Percentiles rank a stretch among this genome's conserved stretches.
Conservation (phyloP, 2,888 invertebrate genomes). For the Xestia sexstrigata region DNA sequence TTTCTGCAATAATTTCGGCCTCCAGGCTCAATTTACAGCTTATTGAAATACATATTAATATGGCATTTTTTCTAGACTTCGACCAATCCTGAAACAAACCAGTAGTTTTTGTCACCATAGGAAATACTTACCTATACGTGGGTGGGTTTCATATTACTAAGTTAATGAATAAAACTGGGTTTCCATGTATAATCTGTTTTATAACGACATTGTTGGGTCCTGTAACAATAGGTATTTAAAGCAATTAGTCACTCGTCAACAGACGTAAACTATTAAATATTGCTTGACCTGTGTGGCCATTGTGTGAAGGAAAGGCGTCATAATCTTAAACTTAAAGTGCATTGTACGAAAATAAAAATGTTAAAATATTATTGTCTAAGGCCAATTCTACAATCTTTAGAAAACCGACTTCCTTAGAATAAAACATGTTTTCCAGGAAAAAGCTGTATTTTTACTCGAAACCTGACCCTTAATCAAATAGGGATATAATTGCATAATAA, state of each 20-base stretch:
- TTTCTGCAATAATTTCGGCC: background rate
- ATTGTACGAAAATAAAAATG: conserved; percentile 10
- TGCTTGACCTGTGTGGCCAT: conserved; percentile 39
- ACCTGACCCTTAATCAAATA: background rate
- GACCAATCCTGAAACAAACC: background rate
- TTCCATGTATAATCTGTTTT: conserved; percentile 41
- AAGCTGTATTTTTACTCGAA: background rate
- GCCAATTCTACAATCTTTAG: background rate
- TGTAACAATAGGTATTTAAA: conserved; percentile 53
- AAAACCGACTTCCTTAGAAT: background rate
- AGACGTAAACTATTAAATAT: conserved; percentile 43
- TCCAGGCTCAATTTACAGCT: background rate
- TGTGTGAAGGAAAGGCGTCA: conserved; percentile 35
- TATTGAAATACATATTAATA: no score
- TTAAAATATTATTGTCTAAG: background rate
- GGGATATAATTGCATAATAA: background rate
- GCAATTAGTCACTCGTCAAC: conserved; percentile 50
- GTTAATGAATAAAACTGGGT: conserved; percentile 26
- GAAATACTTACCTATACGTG: background rate
- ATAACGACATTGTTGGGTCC: conserved; percentile 43
- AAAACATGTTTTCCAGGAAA: background rate
- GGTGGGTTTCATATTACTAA: conserved; percentile 6
- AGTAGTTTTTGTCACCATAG: background rate
- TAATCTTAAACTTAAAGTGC: conserved; percentile 6
- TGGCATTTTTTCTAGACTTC: background rate